phyloP scores from a whole-genome alignment of 2,797 vertebrate species.

The Pantherophis alleghaniensis region DNA sequence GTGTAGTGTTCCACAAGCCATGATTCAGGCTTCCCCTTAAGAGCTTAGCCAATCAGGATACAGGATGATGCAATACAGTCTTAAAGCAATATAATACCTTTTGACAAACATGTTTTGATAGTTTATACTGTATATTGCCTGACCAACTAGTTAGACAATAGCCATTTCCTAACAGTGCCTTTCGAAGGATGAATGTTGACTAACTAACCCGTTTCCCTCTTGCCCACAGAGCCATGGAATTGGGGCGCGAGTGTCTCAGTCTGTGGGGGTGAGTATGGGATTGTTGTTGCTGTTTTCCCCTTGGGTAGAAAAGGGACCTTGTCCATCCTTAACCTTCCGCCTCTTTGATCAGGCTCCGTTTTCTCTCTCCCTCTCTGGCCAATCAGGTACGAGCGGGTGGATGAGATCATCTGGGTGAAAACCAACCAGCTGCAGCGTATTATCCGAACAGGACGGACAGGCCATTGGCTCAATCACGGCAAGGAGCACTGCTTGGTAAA shows the following conservation, averaged over 20 bases:
- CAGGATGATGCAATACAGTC: no score
- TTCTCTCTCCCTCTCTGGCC: not conserved
- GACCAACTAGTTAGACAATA: no score
- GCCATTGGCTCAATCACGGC: conserved; percentile 93
- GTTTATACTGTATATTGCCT: no score
- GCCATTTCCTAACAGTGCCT: no score
- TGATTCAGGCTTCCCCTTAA: no score
- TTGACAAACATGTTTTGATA: no score
- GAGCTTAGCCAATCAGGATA: no score
- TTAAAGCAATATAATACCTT: no score
- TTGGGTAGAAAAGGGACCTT: not conserved
- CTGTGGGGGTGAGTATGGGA: conserved; percentile 87
- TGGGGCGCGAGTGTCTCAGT: conserved; percentile 90
- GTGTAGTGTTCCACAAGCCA: no score
- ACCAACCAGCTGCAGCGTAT: conserved; percentile 94
- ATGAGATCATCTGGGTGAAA: conserved; percentile 97
- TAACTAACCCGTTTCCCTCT: not conserved
- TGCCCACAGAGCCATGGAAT: conserved; percentile 80
- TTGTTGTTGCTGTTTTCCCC: not conserved
- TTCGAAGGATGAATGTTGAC: not conserved
- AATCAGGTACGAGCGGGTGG: conserved; percentile 86
- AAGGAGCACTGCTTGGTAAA: conserved; percentile 91
- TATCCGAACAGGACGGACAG: conserved; percentile 89
- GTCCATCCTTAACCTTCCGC: not conserved
- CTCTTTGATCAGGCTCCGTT: not conserved